Conservation (phyloP, 1,140 invertebrate genomes). For the Drosophila arizonae region DNA sequence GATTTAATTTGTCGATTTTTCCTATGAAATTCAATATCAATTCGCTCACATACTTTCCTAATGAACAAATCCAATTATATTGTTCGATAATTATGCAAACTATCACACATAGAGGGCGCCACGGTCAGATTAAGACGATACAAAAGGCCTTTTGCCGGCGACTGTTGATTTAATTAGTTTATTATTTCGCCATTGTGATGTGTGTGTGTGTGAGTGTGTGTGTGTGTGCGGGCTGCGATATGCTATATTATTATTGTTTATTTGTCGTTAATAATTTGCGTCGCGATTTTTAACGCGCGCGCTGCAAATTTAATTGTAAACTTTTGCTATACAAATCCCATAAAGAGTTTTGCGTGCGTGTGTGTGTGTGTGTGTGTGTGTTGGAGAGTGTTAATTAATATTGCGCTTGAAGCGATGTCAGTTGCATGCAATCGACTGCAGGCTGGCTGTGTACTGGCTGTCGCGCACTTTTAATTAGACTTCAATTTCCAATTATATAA, state of each 20-base stretch:
- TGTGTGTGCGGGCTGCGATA: conserved; percentile 25
- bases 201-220: conserved; percentile 17
- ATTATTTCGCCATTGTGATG: conserved; percentile 58
- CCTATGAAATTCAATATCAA: background rate
- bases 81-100: conserved; percentile 57
- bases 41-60: background rate
- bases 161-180: conserved; percentile 79
- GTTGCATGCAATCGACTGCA: conserved; percentile 69
- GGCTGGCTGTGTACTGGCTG: conserved; percentile 28
- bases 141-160: conserved; percentile 36
- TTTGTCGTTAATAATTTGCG: conserved; percentile 71
- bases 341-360: conserved; percentile 27
- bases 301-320: conserved; percentile 70
- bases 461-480: conserved; percentile 71
- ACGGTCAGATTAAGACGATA: conserved; percentile 30
- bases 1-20: background rate
- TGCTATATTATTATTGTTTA: conserved; percentile 70
- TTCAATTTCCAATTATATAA: conserved; percentile 71
- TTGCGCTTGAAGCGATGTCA: conserved; percentile 70
- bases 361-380: conserved; percentile 30
- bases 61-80: conserved; percentile 36
- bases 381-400: conserved; percentile 76
- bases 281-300: conserved; percentile 54
- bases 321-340: conserved; percentile 48
- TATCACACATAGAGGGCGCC: conserved; percentile 39